phyloP scores from a whole-genome alignment of 37 sponge, comb jelly and placozoan species.

The Theonella swinhoei region DNA sequence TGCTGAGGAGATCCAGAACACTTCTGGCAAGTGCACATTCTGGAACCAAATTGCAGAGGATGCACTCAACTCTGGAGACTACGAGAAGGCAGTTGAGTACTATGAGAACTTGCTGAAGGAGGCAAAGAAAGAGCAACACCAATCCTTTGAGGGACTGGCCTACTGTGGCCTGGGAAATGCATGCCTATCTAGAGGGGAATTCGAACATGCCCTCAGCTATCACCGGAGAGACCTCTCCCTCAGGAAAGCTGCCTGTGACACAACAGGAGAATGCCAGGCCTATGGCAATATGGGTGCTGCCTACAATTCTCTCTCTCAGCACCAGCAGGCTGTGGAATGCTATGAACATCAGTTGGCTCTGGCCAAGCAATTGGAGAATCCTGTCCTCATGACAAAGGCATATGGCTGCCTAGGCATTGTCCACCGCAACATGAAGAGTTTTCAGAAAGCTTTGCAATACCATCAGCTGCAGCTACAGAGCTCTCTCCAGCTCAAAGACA shows the following conservation, averaged over 20 bases:
- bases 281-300: conserved; percentile 86
- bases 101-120: conserved; percentile 81
- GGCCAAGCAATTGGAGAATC: conserved; percentile 79
- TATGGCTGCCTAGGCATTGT: conserved; percentile 88
- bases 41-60: conserved; percentile 89
- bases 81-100: conserved; percentile 79
- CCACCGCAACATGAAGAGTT: conserved; percentile 78
- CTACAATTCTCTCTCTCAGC: conserved; percentile 68
- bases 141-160: conserved; percentile 84
- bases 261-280: conserved; percentile 68
- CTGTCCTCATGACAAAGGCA: conserved; percentile 67
- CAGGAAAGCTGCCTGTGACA: conserved; percentile 64
- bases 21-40: conserved; percentile 70
- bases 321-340: conserved; percentile 72
- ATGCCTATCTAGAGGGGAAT: conserved; percentile 70
- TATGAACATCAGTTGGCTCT: conserved; percentile 73
- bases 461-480: conserved; percentile 74
- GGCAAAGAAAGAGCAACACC: conserved; percentile 85
- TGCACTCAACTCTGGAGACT: conserved; percentile 60
- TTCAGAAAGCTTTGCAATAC: conserved; percentile 68
- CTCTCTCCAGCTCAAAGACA: conserved; percentile 56
- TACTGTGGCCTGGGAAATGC: conserved; percentile 83
- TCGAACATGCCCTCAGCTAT: conserved; percentile 83
- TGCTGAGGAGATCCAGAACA: conserved; percentile 75
- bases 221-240: conserved; percentile 66